A percentile compares a stretch with the other conserved stretches of the same genome.
Evolutionary conservation across 1,140 invertebrate species (phyloP).

Genomic region (Streblospio benedicti): DNA sequence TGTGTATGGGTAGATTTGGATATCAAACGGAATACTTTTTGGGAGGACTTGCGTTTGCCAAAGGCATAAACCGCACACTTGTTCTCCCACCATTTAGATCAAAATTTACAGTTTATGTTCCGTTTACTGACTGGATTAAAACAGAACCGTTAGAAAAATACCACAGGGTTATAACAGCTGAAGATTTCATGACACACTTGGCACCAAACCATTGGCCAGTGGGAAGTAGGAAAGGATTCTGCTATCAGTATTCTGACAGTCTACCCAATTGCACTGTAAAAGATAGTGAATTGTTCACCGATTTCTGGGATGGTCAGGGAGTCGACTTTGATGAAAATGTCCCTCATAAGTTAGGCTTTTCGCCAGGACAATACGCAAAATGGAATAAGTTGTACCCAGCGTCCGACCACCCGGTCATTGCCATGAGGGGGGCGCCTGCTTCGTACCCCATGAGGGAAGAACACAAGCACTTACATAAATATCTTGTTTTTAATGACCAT

Average conservation of each 20-base stretch:
- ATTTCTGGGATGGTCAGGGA: too few relatives aligned
- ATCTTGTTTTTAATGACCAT: conserved; percentile 70
- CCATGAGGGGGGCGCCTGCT: conserved; percentile 75
- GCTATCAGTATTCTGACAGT: conserved; percentile 22
- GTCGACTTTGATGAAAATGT: too few relatives aligned
- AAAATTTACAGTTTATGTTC: too few relatives aligned
- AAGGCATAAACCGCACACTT: conserved; percentile 79
- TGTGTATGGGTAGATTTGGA: conserved; percentile 88
- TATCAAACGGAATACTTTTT: conserved; percentile 95
- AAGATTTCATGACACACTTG: conserved; percentile 75
- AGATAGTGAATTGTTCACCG: too few relatives aligned
- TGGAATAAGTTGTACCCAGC: too few relatives aligned
- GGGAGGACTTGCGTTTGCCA: conserved; percentile 78
- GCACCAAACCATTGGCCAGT: conserved; percentile 74
- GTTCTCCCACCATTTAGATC: conserved; percentile 84
- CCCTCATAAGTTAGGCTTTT: too few relatives aligned
- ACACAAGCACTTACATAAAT: conserved; percentile 72
- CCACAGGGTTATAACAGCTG: conserved; percentile 80
- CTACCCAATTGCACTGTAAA: too few relatives aligned
- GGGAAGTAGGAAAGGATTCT: conserved; percentile 60
- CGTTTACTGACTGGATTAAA: conserved; percentile 85
- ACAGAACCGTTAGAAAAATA: conserved; percentile 63
- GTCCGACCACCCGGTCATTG: conserved; percentile 58
- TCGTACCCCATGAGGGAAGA: conserved; percentile 83
- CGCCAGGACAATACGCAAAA: too few relatives aligned